phyloP scores from a whole-genome alignment of 1,140 invertebrate species.

The Archegozetes longisetosus region DNA sequence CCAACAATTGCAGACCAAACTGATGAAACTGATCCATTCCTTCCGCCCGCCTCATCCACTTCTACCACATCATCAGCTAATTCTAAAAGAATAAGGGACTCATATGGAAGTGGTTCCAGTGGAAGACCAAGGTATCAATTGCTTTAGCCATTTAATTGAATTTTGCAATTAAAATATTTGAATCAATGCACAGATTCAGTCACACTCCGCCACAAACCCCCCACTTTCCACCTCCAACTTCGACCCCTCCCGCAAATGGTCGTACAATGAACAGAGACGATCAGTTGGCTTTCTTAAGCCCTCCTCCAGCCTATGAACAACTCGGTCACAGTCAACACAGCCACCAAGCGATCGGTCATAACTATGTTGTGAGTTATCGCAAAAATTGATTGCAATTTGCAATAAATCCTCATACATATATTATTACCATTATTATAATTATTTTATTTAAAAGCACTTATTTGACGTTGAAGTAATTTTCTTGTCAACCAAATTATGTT shows the following conservation, averaged over 20 bases:
- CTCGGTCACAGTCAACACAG: constrained; percentile 12
- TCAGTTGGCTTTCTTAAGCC: constrained; percentile 17
- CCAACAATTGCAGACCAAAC: constrained; percentile 39
- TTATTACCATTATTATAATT: no score
- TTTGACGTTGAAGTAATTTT: no score
- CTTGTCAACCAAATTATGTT: no score
- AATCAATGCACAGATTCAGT: constrained; percentile 27
- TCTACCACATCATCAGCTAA: constrained; percentile 31
- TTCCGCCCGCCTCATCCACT: constrained; percentile 31
- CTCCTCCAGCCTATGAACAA: constrained; percentile 19
- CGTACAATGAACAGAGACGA: constrained; percentile 9
- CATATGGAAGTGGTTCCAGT: constrained; percentile 34
- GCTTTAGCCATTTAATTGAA: neutral
- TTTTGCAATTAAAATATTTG: constrained; percentile 27
- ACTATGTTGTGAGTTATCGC: constrained; percentile 14
- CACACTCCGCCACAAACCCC: constrained; percentile 35
- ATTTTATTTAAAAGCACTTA: no score
- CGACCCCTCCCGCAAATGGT: constrained; percentile 6
- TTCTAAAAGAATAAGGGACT: constrained; percentile 41
- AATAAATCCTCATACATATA: neutral
- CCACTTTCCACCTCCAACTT: constrained; percentile 30
- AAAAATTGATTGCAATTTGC: neutral
- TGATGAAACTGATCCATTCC: constrained; percentile 52
- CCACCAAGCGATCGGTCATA: constrained; percentile 10
- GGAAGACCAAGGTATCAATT: constrained; percentile 15